Evolutionary conservation across 2,888 invertebrate genomes (phyloP), one percentile per base, ranked within the genome.

Genomic region (Cenopis cana): DNA sequence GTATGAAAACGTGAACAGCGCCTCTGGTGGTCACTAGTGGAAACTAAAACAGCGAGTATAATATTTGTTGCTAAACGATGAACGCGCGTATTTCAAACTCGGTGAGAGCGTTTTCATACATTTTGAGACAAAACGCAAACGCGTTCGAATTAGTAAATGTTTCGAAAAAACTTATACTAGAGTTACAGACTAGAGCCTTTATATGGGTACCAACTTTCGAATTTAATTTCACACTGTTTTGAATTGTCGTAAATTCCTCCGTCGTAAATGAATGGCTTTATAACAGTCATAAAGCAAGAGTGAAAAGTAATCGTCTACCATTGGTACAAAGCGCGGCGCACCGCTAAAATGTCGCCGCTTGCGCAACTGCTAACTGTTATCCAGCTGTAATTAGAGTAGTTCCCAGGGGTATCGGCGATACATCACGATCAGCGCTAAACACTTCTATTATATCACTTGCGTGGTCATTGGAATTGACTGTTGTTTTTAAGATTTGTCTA

Each of bases 321-420:
- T 18, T 70, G 72, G 73, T 73, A 66, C 20, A 50, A 74, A 74
- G 76, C 75, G 64, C 38, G 36, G 36, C 74, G 78, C 77, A 76
- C 77, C 70, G 77, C 76, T 80, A 81, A 78, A 81, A 80, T 82
- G 82, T 81, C 81, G 80, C 76, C 76, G 64, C 74, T 81, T 80
- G 74, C 76, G 77, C 75, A 79, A 79, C 72, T 69, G 52, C 46
- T 73, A 70, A 75, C 77, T 78, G 78, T 76, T 72, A 75, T 64
- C 74, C 77, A 72, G 74, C 75, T 77, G 82, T 84, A 85, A 86
- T 85, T 84, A 85, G 84, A 84, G 79, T 83, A 80, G 79, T 83
- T 85, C 85, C 79, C 85, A 85, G 79, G 83, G 78, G 75, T 84
- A 82, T 82, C 77, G 78, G 71, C 71, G 77, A 78, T 78, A 76